These are phyloP conservation scores for Apistogramma diplotaenia DNA, from an alignment of 2,113 vertebrate genomes.

Conservation along the genomic window DNA sequence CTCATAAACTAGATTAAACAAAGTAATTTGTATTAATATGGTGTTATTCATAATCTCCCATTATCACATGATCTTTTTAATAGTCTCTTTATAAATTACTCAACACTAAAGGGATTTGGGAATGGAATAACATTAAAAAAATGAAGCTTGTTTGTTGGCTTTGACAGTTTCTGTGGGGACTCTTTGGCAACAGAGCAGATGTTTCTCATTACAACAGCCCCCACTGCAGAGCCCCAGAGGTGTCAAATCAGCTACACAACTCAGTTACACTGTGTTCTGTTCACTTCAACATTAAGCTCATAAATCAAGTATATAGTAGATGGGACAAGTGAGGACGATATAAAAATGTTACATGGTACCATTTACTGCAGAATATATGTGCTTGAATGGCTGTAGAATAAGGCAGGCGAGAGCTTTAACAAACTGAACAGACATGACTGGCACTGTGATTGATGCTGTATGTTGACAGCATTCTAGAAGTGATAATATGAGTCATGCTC, in stretches of 20 bases:
- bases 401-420: background rate
- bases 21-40: background rate
- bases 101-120: background rate
- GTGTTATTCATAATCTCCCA: background rate
- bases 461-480: too few relatives aligned
- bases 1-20: background rate
- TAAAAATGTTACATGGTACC: background rate
- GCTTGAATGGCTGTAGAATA: background rate
- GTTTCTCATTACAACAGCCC: constrained; percentile 15
- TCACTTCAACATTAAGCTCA: background rate
- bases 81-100: background rate
- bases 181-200: constrained; percentile 8
- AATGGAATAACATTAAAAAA: background rate
- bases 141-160: background rate
- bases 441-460: too few relatives aligned
- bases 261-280: background rate
- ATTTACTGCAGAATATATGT: background rate
- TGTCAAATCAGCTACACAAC: background rate
- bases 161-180: background rate
- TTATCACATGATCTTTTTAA: background rate
- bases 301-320: background rate
- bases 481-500: too few relatives aligned
- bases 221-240: background rate
- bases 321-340: background rate
- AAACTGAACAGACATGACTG: background rate